Evolutionary conservation across 1,140 invertebrate species (phyloP).

Genomic region (Nasonia giraulti): DNA sequence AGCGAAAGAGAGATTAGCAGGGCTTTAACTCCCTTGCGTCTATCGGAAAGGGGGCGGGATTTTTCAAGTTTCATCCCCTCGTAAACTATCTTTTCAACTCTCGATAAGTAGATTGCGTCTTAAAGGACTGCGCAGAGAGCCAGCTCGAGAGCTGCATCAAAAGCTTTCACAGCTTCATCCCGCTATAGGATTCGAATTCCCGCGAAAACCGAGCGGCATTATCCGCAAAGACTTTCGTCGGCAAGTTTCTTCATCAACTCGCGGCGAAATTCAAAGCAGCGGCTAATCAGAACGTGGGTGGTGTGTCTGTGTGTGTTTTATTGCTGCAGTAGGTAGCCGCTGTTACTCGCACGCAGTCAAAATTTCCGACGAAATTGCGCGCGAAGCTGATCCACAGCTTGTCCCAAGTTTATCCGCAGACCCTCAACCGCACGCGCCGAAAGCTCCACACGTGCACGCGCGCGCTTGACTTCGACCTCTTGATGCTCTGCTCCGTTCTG

Average conservation of each 20-base stretch:
- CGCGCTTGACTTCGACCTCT: too few species aligned
- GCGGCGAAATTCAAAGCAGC: background rate
- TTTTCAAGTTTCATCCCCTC: conserved; percentile 31
- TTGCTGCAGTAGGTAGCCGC: background rate
- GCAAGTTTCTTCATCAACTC: background rate
- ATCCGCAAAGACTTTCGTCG: too few species aligned
- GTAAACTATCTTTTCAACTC: conserved; percentile 35
- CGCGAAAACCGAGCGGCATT: too few species aligned
- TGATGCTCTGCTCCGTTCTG: too few species aligned
- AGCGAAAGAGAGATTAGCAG: background rate
- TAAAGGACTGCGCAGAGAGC: background rate
- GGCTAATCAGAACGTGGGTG: background rate
- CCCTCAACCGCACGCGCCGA: background rate
- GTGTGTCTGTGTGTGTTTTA: background rate
- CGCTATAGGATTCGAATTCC: background rate
- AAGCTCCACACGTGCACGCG: background rate
- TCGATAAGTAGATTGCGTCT: background rate
- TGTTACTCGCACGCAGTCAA: background rate
- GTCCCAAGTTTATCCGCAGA: background rate
- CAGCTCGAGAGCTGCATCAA: background rate
- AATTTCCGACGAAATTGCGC: background rate
- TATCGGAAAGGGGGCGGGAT: background rate
- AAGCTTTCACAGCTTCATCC: background rate
- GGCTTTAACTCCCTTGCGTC: background rate
- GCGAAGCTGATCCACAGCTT: background rate